Evolutionary conservation across 2,888 invertebrate genomes (phyloP).

Genomic region (Drosophila neoperkinsi): DNA sequence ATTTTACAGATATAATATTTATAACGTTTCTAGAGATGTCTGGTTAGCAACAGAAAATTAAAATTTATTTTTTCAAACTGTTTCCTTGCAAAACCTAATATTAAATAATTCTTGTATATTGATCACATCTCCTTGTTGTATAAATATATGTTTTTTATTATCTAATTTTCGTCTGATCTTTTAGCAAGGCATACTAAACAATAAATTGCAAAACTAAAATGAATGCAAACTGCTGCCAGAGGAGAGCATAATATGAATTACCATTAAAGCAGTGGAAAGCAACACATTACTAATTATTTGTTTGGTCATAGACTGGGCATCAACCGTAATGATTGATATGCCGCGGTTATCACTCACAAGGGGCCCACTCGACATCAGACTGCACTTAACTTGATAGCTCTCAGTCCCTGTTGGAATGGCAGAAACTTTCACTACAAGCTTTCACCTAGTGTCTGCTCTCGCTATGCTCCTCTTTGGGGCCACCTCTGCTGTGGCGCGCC

Average conservation of each 20-base stretch:
- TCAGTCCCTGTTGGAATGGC: slow-evolving; percentile 11
- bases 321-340: slow-evolving; percentile 42
- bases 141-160: not conserved
- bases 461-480: slow-evolving; percentile 17
- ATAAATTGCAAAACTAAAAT: not conserved
- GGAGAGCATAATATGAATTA: not conserved
- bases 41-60: not conserved
- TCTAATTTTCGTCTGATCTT: not conserved
- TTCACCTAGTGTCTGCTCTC: slow-evolving; percentile 9
- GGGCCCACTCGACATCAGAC: slow-evolving; percentile 10
- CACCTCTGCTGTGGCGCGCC: slow-evolving; percentile 27
- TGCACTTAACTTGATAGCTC: slow-evolving; percentile 48
- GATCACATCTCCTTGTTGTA: not conserved
- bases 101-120: not conserved
- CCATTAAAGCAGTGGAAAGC: not conserved
- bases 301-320: not conserved
- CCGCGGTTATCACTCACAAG: slow-evolving; percentile 3
- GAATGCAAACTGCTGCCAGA: not conserved
- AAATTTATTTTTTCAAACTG: not conserved
- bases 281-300: slow-evolving; percentile 27
- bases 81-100: not conserved
- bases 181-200: not conserved
- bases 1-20: not conserved
- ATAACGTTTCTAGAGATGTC: not conserved
- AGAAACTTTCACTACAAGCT: slow-evolving; percentile 22